Conservation (phyloP, 1,140 invertebrate species). For the Orius insidiosus region DNA sequence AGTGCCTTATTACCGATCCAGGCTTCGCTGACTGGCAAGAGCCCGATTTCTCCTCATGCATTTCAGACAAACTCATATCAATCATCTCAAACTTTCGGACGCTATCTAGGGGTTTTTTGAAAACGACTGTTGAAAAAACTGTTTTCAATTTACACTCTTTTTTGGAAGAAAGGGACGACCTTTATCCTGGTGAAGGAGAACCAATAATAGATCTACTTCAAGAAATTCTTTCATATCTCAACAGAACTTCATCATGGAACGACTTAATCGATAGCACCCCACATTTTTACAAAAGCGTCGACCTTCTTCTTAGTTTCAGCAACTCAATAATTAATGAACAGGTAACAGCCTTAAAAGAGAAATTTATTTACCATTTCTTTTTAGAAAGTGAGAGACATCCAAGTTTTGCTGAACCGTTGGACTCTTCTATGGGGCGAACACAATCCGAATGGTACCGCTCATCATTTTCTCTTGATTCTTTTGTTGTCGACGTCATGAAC, state of each 20-base stretch:
- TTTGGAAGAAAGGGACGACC: slow-evolving; percentile 5
- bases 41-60: slow-evolving; percentile 54
- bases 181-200: slow-evolving; percentile 18
- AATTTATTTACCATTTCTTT: no score
- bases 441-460: slow-evolving; percentile 6
- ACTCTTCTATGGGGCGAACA: slow-evolving; percentile 12
- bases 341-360: no score
- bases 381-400: slow-evolving; percentile 16
- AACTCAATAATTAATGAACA: slow-evolving; percentile 15
- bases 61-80: slow-evolving; percentile 40
- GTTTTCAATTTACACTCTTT: slow-evolving; percentile 7
- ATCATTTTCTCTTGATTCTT: slow-evolving; percentile 13
- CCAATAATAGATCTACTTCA: slow-evolving; percentile 12
- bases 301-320: slow-evolving; percentile 11
- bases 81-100: slow-evolving; percentile 44
- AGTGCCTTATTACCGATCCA: slow-evolving; percentile 19
- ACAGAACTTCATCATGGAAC: slow-evolving; percentile 10
- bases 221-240: slow-evolving; percentile 12
- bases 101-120: slow-evolving; percentile 39
- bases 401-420: slow-evolving; percentile 10
- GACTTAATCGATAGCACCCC: slow-evolving; percentile 14
- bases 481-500: slow-evolving; percentile 14
- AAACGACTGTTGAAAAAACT: slow-evolving; percentile 8
- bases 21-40: slow-evolving; percentile 46
- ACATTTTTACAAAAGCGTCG: slow-evolving; percentile 15